Conservation (phyloP, 2,888 invertebrate genomes). For the Drosophila melanocephala region DNA sequence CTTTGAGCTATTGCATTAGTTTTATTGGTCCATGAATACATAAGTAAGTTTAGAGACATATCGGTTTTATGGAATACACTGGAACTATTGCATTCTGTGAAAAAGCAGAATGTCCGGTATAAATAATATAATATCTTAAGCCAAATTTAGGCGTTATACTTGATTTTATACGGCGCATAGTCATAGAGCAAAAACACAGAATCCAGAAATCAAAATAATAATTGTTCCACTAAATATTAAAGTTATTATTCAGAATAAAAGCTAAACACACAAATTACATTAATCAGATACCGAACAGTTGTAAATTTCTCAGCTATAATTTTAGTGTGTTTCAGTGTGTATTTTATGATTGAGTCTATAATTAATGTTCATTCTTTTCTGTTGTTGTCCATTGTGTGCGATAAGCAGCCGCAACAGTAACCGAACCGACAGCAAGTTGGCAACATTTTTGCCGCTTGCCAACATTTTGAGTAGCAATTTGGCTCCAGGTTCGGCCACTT, state of each 20-base stretch:
- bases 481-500: slow-evolving; percentile 12
- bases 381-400: not conserved
- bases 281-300: not conserved
- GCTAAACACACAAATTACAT: not conserved
- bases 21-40: not conserved
- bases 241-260: not conserved
- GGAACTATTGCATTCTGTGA: not conserved
- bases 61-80: not conserved
- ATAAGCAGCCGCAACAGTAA: slow-evolving; percentile 15
- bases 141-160: not conserved
- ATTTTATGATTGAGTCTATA: slow-evolving; percentile 2
- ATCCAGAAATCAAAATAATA: not conserved
- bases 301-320: not conserved
- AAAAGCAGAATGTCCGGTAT: not conserved
- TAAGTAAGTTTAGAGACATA: not conserved
- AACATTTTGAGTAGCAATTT: slow-evolving; percentile 66
- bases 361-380: not conserved
- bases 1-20: not conserved
- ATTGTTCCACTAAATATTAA: not conserved
- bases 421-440: slow-evolving; percentile 11
- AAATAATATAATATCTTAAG: not conserved
- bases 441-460: slow-evolving; percentile 57
- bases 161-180: not conserved
- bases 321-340: not conserved
- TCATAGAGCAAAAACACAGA: not conserved